These are phyloP conservation scores for Phrynocephalus versicolor DNA, from an alignment of 2,113 vertebrate species.

Conservation along the genomic window DNA sequence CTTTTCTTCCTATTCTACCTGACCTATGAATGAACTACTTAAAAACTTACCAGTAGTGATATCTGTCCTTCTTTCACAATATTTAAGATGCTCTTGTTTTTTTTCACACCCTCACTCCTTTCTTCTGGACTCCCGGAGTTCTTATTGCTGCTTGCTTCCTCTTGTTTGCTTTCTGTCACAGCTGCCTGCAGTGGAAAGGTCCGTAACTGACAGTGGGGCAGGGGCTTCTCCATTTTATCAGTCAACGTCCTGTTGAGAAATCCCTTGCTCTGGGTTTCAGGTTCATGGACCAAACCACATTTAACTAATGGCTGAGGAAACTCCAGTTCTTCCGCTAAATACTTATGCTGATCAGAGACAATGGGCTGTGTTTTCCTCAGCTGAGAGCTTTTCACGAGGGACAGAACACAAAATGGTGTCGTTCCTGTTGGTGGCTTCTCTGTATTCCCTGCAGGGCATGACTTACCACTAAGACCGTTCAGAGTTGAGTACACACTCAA, in stretches of 20 bases:
- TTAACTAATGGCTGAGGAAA: slow-evolving; percentile 74
- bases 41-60: slow-evolving; percentile 88
- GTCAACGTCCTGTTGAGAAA: slow-evolving; percentile 80
- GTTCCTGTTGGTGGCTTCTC: slow-evolving; percentile 73
- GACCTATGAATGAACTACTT: slow-evolving; percentile 14
- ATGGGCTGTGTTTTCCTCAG: slow-evolving; percentile 83
- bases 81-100: slow-evolving; percentile 93
- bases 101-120: slow-evolving; percentile 85
- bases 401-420: slow-evolving; percentile 87
- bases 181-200: slow-evolving; percentile 75
- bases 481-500: slow-evolving; percentile 67
- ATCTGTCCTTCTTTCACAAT: slow-evolving; percentile 96
- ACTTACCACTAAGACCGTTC: slow-evolving; percentile 77
- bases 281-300: slow-evolving; percentile 77
- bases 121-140: slow-evolving; percentile 74
- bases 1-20: accelerated
- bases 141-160: slow-evolving; percentile 68
- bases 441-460: slow-evolving; percentile 67
- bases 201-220: slow-evolving; percentile 75
- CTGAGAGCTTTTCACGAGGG: slow-evolving; percentile 90
- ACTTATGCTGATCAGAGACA: slow-evolving; percentile 82
- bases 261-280: slow-evolving; percentile 77
- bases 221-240: slow-evolving; percentile 76
- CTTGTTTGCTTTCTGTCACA: slow-evolving; percentile 70
- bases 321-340: slow-evolving; percentile 73